A percentile compares a stretch with the other conserved stretches of the same genome.
phyloP scores from a whole-genome alignment of 2,113 vertebrate species.

The Illadopsis cleaveri region DNA sequence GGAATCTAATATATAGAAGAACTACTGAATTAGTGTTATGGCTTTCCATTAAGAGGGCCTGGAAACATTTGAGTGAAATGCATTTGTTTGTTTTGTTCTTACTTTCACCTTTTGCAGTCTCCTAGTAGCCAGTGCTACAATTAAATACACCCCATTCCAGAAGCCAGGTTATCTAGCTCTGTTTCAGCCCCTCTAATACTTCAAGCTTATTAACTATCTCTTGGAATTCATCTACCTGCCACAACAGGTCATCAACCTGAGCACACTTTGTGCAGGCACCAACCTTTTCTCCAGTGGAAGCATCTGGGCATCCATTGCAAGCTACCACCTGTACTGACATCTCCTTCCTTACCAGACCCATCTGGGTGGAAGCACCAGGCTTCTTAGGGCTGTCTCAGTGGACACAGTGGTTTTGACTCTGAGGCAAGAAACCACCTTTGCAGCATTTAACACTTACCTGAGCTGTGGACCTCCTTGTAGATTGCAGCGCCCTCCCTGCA shows the following conservation, averaged over 20 bases:
- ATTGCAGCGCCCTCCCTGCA: fast-evolving
- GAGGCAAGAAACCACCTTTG: too few species aligned
- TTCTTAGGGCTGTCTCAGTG: neutral
- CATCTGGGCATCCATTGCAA: neutral
- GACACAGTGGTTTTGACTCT: neutral
- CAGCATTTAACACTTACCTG: neutral
- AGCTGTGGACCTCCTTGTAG: neutral
- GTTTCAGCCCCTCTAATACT: neutral
- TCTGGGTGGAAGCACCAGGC: neutral
- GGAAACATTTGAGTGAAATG: neutral
- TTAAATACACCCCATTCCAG: neutral
- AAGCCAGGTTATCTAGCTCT: neutral
- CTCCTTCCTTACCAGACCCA: neutral
- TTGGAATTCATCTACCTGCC: neutral
- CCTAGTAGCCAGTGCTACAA: neutral
- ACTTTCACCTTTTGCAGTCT: neutral
- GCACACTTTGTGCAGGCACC: neutral
- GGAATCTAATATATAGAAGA: neutral
- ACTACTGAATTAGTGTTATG: neutral
- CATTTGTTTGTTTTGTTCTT: neutral
- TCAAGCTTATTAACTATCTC: neutral
- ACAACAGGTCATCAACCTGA: neutral
- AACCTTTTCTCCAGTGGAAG: neutral
- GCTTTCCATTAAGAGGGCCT: neutral
- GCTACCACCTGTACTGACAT: too few species aligned